phyloP scores from a whole-genome alignment of 2,113 vertebrate genomes.

The Prunella fulvescens region DNA sequence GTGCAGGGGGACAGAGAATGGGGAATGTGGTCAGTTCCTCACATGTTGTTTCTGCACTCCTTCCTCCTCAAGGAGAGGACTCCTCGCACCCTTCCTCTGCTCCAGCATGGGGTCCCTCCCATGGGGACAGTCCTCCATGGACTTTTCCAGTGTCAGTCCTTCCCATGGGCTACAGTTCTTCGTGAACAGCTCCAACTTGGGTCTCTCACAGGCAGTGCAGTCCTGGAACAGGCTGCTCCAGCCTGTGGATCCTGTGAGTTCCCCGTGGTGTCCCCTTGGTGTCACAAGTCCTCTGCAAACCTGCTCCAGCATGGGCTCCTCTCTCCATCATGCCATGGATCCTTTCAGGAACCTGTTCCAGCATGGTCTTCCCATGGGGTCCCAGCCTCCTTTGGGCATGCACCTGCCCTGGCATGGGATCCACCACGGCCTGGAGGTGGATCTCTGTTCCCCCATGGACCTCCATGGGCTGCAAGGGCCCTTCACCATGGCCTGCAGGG shows the following conservation, averaged over 20 bases:
- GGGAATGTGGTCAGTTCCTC: not conserved
- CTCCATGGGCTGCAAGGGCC: not conserved
- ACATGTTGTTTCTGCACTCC: not conserved
- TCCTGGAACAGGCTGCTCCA: not conserved
- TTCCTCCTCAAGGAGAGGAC: not conserved
- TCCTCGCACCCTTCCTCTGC: not conserved
- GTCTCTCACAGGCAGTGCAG: not conserved
- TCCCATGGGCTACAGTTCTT: not conserved
- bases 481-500: not conserved
- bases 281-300: not conserved
- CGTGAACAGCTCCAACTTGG: not conserved
- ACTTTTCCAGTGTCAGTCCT: rapidly evolving
- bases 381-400: not conserved
- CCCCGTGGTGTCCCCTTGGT: too few relatives aligned
- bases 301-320: not conserved
- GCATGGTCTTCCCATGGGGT: not conserved
- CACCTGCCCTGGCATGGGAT: not conserved
- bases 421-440: rapidly evolving
- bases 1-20: not conserved
- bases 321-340: not conserved
- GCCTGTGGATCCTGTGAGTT: not conserved
- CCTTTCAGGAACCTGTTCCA: not conserved
- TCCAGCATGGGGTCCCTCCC: not conserved
- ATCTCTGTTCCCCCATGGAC: not conserved
- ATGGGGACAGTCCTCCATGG: rapidly evolving